Percentiles rank a stretch among this genome's conserved stretches.
phyloP scores from a whole-genome alignment of 2,888 invertebrate species.

The Xanthorhoe spadicearia region DNA sequence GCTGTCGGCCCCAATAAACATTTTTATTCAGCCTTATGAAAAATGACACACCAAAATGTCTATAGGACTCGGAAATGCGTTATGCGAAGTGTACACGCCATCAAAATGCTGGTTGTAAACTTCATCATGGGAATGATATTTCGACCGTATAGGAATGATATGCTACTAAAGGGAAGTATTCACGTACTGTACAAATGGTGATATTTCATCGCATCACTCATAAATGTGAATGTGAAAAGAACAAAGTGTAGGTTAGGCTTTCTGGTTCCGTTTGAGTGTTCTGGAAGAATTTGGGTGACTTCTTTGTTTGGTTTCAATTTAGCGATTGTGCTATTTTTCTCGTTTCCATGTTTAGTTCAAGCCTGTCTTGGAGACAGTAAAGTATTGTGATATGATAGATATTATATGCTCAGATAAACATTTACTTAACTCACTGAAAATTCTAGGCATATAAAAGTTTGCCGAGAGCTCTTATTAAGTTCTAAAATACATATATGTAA shows the following conservation, averaged over 20 bases:
- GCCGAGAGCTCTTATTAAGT: neutral
- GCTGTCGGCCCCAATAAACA: constrained; percentile 57
- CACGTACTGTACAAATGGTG: constrained; percentile 30
- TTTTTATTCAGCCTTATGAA: constrained; percentile 63
- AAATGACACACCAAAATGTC: constrained; percentile 49
- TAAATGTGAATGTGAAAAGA: constrained; percentile 22
- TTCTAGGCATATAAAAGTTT: too few species aligned
- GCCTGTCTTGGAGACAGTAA: too few species aligned
- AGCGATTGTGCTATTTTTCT: neutral
- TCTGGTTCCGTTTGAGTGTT: constrained; percentile 11
- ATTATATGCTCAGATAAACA: too few species aligned
- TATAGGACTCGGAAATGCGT: constrained; percentile 35
- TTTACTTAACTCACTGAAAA: too few species aligned
- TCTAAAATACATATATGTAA: neutral
- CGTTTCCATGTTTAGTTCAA: neutral
- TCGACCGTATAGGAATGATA: constrained; percentile 32
- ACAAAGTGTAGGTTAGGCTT: neutral
- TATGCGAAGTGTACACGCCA: constrained; percentile 42
- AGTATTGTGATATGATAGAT: too few species aligned
- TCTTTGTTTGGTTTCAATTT: neutral
- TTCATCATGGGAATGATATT: too few species aligned
- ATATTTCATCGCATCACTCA: constrained; percentile 29
- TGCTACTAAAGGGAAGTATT: constrained; percentile 24
- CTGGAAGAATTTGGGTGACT: neutral
- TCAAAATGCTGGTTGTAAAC: constrained; percentile 50